Evolutionary conservation across 2,888 invertebrate genomes (phyloP).

Genomic region (Tupiocoris notatus): DNA sequence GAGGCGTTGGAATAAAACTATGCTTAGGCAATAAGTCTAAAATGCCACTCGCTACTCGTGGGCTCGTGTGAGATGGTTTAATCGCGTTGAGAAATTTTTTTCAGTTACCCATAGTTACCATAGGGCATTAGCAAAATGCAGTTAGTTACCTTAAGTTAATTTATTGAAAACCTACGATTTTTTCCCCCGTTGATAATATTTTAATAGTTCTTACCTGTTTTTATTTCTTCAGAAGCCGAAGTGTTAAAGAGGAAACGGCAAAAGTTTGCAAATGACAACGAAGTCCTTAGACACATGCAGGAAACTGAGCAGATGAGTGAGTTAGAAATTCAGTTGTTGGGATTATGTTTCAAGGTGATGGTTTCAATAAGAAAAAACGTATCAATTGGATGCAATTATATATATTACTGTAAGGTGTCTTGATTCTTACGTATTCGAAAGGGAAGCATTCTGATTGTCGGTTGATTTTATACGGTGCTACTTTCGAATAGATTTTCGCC

Average conservation of each 20-base stretch:
- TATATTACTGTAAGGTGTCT: too few relatives aligned
- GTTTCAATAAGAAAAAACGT: too few relatives aligned
- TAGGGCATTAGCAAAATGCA: neutral
- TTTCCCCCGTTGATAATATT: neutral
- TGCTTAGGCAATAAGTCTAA: too few relatives aligned
- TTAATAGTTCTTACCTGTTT: too few relatives aligned
- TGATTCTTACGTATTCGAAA: too few relatives aligned
- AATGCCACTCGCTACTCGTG: too few relatives aligned
- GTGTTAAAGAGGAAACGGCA: conserved; percentile 62
- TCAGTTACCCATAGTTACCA: neutral
- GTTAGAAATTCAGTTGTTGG: conserved; percentile 3
- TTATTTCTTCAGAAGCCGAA: conserved; percentile 61
- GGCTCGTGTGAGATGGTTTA: too few relatives aligned
- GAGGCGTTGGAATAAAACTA: too few relatives aligned
- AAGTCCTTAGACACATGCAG: conserved; percentile 39
- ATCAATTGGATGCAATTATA: too few relatives aligned
- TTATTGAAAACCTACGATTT: neutral
- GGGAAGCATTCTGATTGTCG: too few relatives aligned
- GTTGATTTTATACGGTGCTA: too few relatives aligned
- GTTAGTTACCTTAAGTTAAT: neutral
- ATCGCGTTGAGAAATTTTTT: neutral
- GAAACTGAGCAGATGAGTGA: conserved; percentile 45
- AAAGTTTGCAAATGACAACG: conserved; percentile 52
- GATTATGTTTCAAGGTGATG: neutral
- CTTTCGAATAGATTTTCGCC: too few relatives aligned